Evolutionary conservation across 2,113 vertebrate species (phyloP), one percentile per base, ranked within the genome.

Genomic region (Collichthys lucidus): DNA sequence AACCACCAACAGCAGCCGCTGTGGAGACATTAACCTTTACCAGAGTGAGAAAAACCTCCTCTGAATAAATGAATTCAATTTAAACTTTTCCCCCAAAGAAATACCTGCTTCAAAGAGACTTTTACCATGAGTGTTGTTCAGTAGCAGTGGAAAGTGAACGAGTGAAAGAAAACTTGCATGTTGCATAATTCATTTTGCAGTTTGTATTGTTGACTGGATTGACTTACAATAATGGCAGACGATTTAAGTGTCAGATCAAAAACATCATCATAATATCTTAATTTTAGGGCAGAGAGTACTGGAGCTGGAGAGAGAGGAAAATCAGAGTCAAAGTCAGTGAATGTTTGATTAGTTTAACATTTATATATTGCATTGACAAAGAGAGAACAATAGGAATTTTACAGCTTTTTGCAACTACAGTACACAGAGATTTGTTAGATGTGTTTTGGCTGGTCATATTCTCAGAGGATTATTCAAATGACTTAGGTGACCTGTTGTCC

Each of bases 1-100:
- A 61, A 73, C 29, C 70, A 53, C 44, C 31, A 59, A 55, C 20
- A 79, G 42, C 64, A 57, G 49, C 57, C 59, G 74, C 69, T 35
- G 59, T 24, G 42, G 63, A 86, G 66, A 68, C 56, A 69, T 76
- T 40, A 61, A 67, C 71, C 44, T 76, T 64, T 80, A 72, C 31
- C 56, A 53, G 44, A 66, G 20, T 64, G 57, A 66, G 69, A 60
- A 52, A 81, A 44, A 50, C 16, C 17, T 75, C 52, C 17, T 44
- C 26, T 60, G 53, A 80, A 60, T 46, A 1, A 59, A 52, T 46
- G 2, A 59, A 52, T 56, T 15, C 15, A 14, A 16, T 55, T 62
- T 19, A 46, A 75, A 60, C 62, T 53, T 81, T 53, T 60, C 52
- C 35, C 35, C 44, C 15, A 11, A 12, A 56, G 50, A 78, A 74